phyloP scores from a whole-genome alignment of 2,888 invertebrate species.

The Agriopis marginaria region DNA sequence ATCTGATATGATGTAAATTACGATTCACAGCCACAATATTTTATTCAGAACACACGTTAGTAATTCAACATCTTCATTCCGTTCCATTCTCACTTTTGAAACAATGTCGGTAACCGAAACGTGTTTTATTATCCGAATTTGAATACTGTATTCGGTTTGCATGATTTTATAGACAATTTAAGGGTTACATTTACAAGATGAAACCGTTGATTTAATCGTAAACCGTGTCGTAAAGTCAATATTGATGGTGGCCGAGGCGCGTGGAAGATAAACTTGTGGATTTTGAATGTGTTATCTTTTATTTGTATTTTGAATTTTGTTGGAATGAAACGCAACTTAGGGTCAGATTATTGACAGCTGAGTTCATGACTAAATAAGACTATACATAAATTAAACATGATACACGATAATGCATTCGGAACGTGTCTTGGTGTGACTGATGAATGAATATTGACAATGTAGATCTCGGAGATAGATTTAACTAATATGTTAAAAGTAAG shows the following conservation, averaged over 20 bases:
- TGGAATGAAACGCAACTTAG: slow-evolving; percentile 25
- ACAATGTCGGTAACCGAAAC: slow-evolving; percentile 55
- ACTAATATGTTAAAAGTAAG: too few species aligned
- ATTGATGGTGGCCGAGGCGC: slow-evolving; percentile 65
- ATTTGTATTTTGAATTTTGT: slow-evolving; percentile 39
- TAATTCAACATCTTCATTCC: slow-evolving; percentile 46
- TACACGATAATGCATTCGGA: slow-evolving; percentile 9
- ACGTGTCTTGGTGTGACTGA: neutral
- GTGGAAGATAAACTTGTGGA: slow-evolving; percentile 68
- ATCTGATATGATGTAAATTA: slow-evolving; percentile 29
- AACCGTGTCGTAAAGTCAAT: slow-evolving; percentile 70
- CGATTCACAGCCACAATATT: slow-evolving; percentile 28
- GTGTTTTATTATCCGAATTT: slow-evolving; percentile 62
- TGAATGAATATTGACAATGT: neutral
- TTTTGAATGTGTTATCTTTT: slow-evolving; percentile 60
- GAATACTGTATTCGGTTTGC: slow-evolving; percentile 65
- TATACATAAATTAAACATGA: neutral
- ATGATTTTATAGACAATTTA: slow-evolving; percentile 76
- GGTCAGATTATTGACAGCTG: slow-evolving; percentile 16
- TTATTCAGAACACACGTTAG: slow-evolving; percentile 40
- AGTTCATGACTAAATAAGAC: slow-evolving; percentile 15
- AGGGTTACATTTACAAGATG: slow-evolving; percentile 77
- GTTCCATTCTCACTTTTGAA: slow-evolving; percentile 46
- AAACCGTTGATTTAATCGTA: slow-evolving; percentile 80
- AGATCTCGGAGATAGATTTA: too few species aligned